phyloP scores from a whole-genome alignment of 2,888 invertebrate species.

The Vannuccia rotundouncinata region DNA sequence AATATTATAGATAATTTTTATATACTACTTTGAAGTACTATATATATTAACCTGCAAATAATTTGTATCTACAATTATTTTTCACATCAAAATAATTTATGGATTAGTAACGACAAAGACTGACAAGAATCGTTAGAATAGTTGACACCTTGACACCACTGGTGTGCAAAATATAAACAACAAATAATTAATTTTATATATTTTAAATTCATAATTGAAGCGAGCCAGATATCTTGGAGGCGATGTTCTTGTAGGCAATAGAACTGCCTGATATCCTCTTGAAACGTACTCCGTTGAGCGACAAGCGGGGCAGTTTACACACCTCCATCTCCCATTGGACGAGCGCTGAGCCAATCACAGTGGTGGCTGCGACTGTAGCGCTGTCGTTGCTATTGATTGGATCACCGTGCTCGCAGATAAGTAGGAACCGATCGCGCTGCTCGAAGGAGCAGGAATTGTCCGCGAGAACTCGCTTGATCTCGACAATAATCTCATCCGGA shows the following conservation, averaged over 20 bases:
- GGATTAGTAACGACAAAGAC: no score
- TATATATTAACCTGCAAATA: no score
- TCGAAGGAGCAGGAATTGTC: slow-evolving; percentile 99
- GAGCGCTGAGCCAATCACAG: slow-evolving; percentile 81
- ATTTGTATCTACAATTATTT: no score
- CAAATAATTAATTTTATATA: no score
- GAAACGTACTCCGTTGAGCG: slow-evolving; percentile 87
- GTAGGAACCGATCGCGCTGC: slow-evolving; percentile 90
- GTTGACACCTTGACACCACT: no score
- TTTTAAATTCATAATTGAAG: slow-evolving; percentile 40
- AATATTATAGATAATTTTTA: no score
- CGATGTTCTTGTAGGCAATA: slow-evolving; percentile 39
- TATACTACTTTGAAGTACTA: no score
- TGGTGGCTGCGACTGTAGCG: neutral
- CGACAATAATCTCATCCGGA: slow-evolving; percentile 97
- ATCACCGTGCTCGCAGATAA: slow-evolving; percentile 83
- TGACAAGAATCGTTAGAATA: no score
- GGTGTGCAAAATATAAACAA: no score
- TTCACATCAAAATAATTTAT: no score
- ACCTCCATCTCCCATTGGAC: slow-evolving; percentile 65
- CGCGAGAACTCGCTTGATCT: slow-evolving; percentile 90
- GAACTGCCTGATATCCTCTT: slow-evolving; percentile 64
- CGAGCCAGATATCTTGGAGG: slow-evolving; percentile 36
- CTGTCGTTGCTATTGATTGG: slow-evolving; percentile 58
- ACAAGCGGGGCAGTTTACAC: slow-evolving; percentile 93